These are phyloP conservation scores for Kryptopterus vitreolus DNA, from an alignment of 2,797 vertebrate genomes.

Conservation along the genomic window DNA sequence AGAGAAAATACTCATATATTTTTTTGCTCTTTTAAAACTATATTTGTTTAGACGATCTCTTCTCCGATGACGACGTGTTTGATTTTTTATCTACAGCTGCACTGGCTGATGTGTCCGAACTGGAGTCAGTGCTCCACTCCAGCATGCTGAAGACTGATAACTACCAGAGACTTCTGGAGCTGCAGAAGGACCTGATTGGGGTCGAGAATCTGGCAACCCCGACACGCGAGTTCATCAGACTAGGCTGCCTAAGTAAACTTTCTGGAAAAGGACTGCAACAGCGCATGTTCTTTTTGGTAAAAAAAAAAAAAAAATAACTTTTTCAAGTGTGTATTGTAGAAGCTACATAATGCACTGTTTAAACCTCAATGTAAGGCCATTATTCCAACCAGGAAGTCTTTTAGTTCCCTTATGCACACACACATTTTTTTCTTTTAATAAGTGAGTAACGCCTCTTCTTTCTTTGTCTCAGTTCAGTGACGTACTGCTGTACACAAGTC, in stretches of 20 bases:
- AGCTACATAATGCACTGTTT: background rate
- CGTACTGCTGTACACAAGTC: slow-evolving; percentile 89
- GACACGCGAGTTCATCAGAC: slow-evolving; percentile 94
- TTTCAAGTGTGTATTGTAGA: background rate
- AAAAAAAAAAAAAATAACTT: no score
- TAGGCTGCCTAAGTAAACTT: slow-evolving; percentile 96
- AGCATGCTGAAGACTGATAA: slow-evolving; percentile 96
- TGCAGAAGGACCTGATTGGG: slow-evolving; percentile 94
- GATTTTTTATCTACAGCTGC: slow-evolving; percentile 76
- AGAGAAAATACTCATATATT: background rate
- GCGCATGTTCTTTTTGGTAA: slow-evolving; percentile 98
- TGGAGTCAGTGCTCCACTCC: slow-evolving; percentile 88
- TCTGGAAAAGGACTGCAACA: slow-evolving; percentile 98
- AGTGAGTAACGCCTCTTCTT: background rate
- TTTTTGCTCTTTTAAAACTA: background rate
- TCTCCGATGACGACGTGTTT: background rate
- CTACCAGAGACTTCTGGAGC: slow-evolving; percentile 94
- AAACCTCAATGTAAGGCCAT: background rate
- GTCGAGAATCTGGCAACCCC: slow-evolving; percentile 87
- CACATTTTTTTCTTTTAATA: background rate
- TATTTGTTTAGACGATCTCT: background rate
- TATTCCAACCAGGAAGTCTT: no score
- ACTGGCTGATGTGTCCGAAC: slow-evolving; percentile 90
- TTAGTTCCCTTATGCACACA: background rate
- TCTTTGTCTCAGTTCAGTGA: slow-evolving; percentile 84